Evolutionary conservation across 2,888 invertebrate genomes (phyloP).

Genomic region (Tipula confusa): DNA sequence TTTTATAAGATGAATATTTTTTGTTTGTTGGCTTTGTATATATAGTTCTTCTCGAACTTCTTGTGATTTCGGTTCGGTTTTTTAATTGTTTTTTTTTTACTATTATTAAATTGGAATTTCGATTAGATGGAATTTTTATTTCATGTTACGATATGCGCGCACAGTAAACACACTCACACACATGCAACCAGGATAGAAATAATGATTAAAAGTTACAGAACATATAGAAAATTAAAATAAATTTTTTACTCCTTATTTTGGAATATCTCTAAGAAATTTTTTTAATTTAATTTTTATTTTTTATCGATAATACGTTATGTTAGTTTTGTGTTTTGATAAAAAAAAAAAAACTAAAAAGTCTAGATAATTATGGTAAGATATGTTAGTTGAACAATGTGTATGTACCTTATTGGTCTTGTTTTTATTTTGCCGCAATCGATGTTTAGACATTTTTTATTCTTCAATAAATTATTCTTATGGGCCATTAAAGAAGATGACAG

Average conservation of each 20-base stretch:
- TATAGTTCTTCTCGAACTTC: neutral
- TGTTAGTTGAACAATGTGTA: neutral
- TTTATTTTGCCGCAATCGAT: neutral
- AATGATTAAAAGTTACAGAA: neutral
- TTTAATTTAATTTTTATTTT: no score
- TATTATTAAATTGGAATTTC: slow-evolving; percentile 3
- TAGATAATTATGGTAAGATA: slow-evolving; percentile 12
- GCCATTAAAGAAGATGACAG: no score
- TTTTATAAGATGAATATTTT: neutral
- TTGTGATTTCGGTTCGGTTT: neutral
- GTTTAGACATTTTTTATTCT: neutral
- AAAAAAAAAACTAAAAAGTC: neutral
- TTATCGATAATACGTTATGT: neutral
- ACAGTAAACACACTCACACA: neutral
- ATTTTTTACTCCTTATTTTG: neutral
- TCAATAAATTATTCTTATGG: neutral
- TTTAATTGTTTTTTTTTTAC: slow-evolving; percentile 6
- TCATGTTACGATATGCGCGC: neutral
- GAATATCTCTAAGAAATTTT: neutral
- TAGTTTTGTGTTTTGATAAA: neutral
- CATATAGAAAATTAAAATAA: neutral
- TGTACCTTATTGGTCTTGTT: neutral
- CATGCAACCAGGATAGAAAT: neutral
- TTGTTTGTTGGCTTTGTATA: no score
- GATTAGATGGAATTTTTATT: slow-evolving; percentile 25